Percentiles rank a stretch among this genome's conserved stretches.
These are phyloP conservation scores for Tanytarsus gracilentus DNA, from an alignment of 2,888 invertebrate species.

Conservation along the genomic window DNA sequence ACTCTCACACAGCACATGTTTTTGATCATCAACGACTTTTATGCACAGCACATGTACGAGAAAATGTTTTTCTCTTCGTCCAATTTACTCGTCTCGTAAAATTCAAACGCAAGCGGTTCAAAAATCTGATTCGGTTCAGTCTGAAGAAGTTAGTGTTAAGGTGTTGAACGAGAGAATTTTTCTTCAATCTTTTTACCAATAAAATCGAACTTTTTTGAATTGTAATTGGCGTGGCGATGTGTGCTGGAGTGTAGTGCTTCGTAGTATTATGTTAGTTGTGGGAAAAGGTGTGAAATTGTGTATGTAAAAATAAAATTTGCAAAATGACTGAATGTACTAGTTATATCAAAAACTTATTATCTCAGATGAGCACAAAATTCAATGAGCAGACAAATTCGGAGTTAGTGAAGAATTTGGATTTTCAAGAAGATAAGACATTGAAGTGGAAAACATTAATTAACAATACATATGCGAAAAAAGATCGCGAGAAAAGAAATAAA, in stretches of 20 bases:
- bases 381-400: conserved; percentile 26
- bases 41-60: no score
- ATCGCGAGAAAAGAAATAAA: conserved; percentile 27
- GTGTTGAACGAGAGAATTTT: neutral
- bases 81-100: neutral
- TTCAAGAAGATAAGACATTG: conserved; percentile 39
- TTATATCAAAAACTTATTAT: conserved; percentile 18
- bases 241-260: neutral
- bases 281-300: conserved; percentile 16
- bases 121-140: neutral
- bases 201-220: neutral
- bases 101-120: conserved; percentile 1
- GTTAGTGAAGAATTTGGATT: conserved; percentile 19
- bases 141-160: conserved; percentile 17
- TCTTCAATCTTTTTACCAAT: conserved; percentile 4
- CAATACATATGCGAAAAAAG: conserved; percentile 39
- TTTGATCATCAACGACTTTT: no score
- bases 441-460: conserved; percentile 43
- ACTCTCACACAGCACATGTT: no score
- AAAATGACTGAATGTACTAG: no score
- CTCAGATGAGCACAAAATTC: conserved; percentile 23
- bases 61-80: no score
- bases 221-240: neutral
- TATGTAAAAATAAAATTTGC: conserved; percentile 22
- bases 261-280: neutral